phyloP scores from a whole-genome alignment of 2,113 vertebrate species.

The Seriola rivoliana region DNA sequence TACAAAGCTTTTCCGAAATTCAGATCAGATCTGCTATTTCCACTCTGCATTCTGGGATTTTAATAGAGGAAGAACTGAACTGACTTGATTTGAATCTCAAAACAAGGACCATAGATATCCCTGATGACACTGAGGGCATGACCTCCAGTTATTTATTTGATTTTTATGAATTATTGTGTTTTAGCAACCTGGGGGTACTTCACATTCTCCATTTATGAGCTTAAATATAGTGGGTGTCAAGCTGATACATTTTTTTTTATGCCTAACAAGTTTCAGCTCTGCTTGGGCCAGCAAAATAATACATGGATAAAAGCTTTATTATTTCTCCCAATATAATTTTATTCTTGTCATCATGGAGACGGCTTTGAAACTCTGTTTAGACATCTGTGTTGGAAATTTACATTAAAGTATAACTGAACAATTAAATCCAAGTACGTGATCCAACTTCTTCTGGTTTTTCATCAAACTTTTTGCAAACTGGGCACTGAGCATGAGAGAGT shows the following conservation, averaged over 20 bases:
- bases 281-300: too few species aligned
- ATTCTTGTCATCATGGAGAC: neutral
- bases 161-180: neutral
- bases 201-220: neutral
- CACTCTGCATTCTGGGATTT: neutral
- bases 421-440: neutral
- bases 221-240: neutral
- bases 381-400: neutral
- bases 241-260: neutral
- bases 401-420: neutral
- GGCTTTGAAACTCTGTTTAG: neutral
- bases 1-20: neutral
- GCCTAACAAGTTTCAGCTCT: neutral
- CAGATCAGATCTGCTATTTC: neutral
- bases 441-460: neutral
- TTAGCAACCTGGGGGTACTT: neutral
- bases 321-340: neutral
- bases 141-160: neutral
- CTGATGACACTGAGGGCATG: neutral
- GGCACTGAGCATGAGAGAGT: too few species aligned
- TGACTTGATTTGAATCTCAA: neutral
- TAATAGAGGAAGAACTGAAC: neutral
- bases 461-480: too few species aligned
- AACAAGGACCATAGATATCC: neutral
- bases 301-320: too few species aligned